Evolutionary conservation across 1,140 invertebrate genomes (phyloP), one percentile per base, ranked within the genome.

Genomic region (Drosophila pectinifera): DNA sequence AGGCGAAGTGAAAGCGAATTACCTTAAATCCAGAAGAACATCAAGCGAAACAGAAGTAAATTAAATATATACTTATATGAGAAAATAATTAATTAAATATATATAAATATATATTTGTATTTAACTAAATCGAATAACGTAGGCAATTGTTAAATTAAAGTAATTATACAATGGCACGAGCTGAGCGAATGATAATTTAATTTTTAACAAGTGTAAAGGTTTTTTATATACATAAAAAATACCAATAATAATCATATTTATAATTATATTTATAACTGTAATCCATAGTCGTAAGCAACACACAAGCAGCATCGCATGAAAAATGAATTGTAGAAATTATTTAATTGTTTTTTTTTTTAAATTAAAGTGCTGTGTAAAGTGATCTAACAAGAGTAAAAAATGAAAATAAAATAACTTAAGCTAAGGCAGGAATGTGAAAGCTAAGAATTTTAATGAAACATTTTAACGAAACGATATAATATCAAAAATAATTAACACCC

Each of bases 91-190:
- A 74, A 68, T n/a, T n/a, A n/a, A n/a, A n/a, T n/a, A n/a, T n/a
- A n/a, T 63, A 61, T 34, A 51, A 75, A 75, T 75, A 38, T 56
- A 74, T 65, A 74, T 74, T 68, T 76, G 63, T 59, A 77, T 77
- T 76, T 59, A 59, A 61, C 53, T 63, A 73, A 81, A 73, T 65
- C 59, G 58, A 77, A 55, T 54, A 73, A 58, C 67, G 83, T 86
- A 86, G 82, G 83, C 65, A 86, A 86, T 88, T 86, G 82, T 88
- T 86, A 75, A 86, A 81, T 39, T 61, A 61, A 73, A 76, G 63
- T 82, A 86, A 82, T 86, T 82, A 88, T 79, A 86, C 83, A 78
- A 82, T 57, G 67, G 64, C 42, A 86, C 58, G 39, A 39, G 61
- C 59, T 36, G 42, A 65, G 76, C 55, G 53, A 72, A 72, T 46